Conservation (phyloP, 2,888 invertebrate genomes). For the Lochmaea crataegi region DNA sequence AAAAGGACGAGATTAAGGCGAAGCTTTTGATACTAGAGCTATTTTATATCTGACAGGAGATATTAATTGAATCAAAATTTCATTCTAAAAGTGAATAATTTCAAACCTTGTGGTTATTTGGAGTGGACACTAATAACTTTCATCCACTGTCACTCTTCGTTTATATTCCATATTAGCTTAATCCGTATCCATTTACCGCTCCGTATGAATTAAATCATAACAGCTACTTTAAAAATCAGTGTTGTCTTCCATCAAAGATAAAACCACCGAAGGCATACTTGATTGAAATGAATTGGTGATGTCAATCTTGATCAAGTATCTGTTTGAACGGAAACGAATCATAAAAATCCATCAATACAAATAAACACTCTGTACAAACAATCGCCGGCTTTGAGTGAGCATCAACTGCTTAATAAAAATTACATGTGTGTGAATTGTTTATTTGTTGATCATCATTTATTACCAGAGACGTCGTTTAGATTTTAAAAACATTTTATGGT, state of each 20-base stretch:
- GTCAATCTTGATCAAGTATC: constrained; percentile 4
- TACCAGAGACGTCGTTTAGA: not conserved
- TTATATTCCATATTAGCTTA: too few species aligned
- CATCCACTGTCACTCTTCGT: too few species aligned
- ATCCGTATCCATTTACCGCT: too few species aligned
- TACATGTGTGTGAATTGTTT: not conserved
- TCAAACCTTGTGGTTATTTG: too few species aligned
- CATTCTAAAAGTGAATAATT: too few species aligned
- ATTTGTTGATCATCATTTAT: not conserved
- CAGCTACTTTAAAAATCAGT: not conserved
- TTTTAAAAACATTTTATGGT: too few species aligned
- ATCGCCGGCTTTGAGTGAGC: not conserved
- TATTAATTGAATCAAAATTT: too few species aligned
- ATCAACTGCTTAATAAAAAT: not conserved
- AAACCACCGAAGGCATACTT: not conserved
- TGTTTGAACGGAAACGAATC: not conserved
- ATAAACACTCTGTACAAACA: constrained; percentile 1
- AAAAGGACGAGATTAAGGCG: too few species aligned
- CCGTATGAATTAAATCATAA: not conserved
- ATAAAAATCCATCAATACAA: not conserved
- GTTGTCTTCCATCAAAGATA: not conserved
- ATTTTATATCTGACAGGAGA: too few species aligned
- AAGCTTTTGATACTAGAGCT: too few species aligned
- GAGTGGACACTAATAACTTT: too few species aligned
- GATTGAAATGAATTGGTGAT: not conserved